Percentiles rank a stretch among this genome's conserved stretches.
phyloP scores from a whole-genome alignment of 2,888 invertebrate species.

The Tetrapedia diversipes region DNA sequence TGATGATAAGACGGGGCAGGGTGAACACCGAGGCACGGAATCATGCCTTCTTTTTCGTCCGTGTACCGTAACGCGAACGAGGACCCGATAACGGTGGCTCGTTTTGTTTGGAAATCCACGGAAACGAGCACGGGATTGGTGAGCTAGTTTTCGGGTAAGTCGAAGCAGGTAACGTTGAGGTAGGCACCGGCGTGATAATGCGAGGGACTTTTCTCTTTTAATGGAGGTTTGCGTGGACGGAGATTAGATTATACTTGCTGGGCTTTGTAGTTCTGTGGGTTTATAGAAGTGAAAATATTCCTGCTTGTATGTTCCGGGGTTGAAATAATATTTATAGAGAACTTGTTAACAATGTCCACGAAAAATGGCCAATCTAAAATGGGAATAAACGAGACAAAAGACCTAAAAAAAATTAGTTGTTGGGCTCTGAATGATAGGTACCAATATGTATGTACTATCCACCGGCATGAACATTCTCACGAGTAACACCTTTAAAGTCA shows the following conservation, averaged over 20 bases:
- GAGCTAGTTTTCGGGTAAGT: not conserved
- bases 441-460: not conserved
- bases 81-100: not conserved
- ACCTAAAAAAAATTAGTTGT: too few relatives aligned
- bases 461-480: not conserved
- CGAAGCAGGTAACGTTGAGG: not conserved
- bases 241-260: too few relatives aligned
- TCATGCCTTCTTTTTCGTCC: not conserved
- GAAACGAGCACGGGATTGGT: not conserved
- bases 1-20: slow-evolving; percentile 20
- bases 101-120: not conserved
- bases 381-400: too few relatives aligned
- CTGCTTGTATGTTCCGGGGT: too few relatives aligned
- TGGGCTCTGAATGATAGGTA: too few relatives aligned
- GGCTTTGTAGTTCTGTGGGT: too few relatives aligned
- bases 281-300: too few relatives aligned
- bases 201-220: not conserved
- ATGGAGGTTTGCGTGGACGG: not conserved
- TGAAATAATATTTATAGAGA: too few relatives aligned
- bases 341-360: too few relatives aligned
- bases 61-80: not conserved
- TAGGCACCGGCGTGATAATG: not conserved
- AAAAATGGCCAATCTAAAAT: too few relatives aligned
- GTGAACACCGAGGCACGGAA: not conserved
- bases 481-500: not conserved